Evolutionary conservation across 2,113 vertebrate species (phyloP).

Genomic region (Zosterops lateralis): DNA sequence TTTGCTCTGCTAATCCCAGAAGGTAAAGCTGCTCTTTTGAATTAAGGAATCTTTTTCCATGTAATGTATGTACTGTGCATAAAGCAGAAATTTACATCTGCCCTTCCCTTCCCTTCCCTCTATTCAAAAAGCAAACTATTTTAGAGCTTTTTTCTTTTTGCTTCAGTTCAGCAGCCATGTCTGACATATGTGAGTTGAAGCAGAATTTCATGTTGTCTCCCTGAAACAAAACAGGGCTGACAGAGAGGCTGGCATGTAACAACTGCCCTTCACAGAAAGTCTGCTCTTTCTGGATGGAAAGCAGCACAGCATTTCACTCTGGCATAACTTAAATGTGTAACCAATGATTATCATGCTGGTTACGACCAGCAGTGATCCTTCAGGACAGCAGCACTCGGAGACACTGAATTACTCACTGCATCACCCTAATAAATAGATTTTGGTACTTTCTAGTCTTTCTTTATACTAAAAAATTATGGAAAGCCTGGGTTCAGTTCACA

Average conservation of each 20-base stretch:
- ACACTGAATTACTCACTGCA: not conserved
- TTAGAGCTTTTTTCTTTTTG: not conserved
- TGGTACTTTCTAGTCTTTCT: not conserved
- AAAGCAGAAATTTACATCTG: not conserved
- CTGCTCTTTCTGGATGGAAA: not conserved
- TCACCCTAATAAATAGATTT: not conserved
- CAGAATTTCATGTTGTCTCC: not conserved
- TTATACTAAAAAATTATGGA: not conserved
- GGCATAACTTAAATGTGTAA: not conserved
- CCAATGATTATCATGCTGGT: not conserved
- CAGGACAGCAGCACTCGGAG: not conserved
- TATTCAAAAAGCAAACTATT: not conserved
- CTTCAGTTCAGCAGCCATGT: not conserved
- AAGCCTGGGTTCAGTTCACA: not conserved
- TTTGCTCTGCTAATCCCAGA: not conserved
- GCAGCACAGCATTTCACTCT: not conserved
- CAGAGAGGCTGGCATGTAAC: not conserved
- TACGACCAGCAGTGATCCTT: not conserved
- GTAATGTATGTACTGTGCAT: not conserved
- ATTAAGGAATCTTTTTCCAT: not conserved
- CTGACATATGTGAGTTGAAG: not conserved
- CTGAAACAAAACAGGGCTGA: not conserved
- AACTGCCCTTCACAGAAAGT: not conserved
- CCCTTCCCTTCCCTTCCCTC: not conserved
- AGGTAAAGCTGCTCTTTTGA: not conserved